Base-by-base conservation (phyloP, 2,888 invertebrate genomes). In the Ophion obscuratus region DNA sequence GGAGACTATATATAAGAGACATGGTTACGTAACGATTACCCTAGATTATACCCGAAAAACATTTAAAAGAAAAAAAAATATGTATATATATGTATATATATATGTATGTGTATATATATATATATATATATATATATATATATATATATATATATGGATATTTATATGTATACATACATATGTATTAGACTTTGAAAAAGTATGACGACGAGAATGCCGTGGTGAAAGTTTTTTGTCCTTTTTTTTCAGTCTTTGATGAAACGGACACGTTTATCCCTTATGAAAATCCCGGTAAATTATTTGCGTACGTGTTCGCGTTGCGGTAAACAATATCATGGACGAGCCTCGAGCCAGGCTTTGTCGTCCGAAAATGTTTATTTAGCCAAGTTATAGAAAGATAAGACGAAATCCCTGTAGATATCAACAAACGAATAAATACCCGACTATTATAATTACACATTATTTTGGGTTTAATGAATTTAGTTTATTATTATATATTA, bases 81-180 rank as follows among this genome's bases (percentile, higher is more conserved):
- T 70, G 77, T 84, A 81, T 74, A 83, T 82, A 75, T 64, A 64
- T 57, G 88, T 89, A 88, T 79, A 90, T 88, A 88, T 83, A 83
- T 84, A 85, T 81, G 87, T 66, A 79, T 76, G 86, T 76, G 76
- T 57, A 84, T 78, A 89, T 89, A 80, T 87, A 77, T 57, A 83
- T 87, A 87, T 88, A 89, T 89, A 87, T 81, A 89, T 86, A 88
- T 86, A 91, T 89, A 89, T 91, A 91, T 91, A 92, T 91, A 88
- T 79, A 90, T 88, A 88, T 83, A 83, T 84, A 85, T 81, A 88
- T 66, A 79, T 76, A 87, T 76, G 76, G 61, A 84, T 78, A 89
- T 89, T 81, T 87, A 77, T 57, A 83, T 87, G 88, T 88, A 89
- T 89, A 87, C 82, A 89, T 86, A 88, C 87, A 91, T 89, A 89